Percentiles rank a stretch among this genome's conserved stretches.
Conservation (phyloP, 1,140 invertebrate species). For the Musca vetustissima region DNA sequence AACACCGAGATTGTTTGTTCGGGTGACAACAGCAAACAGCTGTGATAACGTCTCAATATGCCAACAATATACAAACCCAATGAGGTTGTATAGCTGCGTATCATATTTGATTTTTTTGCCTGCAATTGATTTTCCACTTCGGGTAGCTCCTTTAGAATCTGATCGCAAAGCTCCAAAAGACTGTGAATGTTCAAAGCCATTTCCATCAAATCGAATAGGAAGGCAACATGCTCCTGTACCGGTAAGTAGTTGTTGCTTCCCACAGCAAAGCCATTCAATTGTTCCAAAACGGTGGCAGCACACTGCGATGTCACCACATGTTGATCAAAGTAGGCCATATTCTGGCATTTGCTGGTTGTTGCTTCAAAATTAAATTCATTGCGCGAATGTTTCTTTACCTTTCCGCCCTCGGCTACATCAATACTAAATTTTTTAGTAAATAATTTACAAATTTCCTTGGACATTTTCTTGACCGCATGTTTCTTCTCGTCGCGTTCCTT, state of each 20-base stretch:
- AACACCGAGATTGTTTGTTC: conserved; percentile 90
- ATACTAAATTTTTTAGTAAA: conserved; percentile 96
- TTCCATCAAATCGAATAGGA: conserved; percentile 96
- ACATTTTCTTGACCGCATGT: conserved; percentile 91
- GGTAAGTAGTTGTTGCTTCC: conserved; percentile 89
- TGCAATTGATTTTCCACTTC: conserved; percentile 88
- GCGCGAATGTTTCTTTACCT: conserved; percentile 88
- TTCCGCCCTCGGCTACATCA: conserved; percentile 90
- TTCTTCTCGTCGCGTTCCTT: conserved; percentile 89
- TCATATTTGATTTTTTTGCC: conserved; percentile 75
- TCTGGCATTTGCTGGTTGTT: conserved; percentile 82
- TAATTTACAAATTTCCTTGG: conserved; percentile 92
- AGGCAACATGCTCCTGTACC: conserved; percentile 92
- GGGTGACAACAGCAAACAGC: conserved; percentile 82
- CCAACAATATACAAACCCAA: conserved; percentile 91
- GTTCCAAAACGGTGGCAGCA: conserved; percentile 84
- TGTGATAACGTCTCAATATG: conserved; percentile 89
- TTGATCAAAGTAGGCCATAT: conserved; percentile 94
- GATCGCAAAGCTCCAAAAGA: conserved; percentile 88
- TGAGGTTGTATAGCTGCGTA: conserved; percentile 81
- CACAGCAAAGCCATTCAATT: conserved; percentile 81
- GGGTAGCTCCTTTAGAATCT: conserved; percentile 89
- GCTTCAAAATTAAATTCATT: conserved; percentile 92
- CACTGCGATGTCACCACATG: conserved; percentile 91
- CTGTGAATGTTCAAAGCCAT: conserved; percentile 91